Evolutionary conservation across 2,113 vertebrate species (phyloP).

Genomic region (Microcebus tavaratra): DNA sequence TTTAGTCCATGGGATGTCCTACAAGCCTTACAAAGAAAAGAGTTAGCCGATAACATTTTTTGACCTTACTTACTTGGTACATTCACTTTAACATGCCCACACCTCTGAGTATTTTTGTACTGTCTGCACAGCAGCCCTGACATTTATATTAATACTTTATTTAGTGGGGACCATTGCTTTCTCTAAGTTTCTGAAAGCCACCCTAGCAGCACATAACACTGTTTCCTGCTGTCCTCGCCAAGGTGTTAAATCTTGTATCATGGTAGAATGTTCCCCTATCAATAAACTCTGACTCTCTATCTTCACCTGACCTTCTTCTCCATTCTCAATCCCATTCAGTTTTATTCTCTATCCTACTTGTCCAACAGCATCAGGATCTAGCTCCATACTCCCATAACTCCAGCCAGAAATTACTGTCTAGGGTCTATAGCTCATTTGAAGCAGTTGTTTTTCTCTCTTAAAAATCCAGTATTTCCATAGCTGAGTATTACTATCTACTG

Average conservation of each 20-base stretch:
- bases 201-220: not conserved
- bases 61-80: not conserved
- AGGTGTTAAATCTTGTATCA: not conserved
- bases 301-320: not conserved
- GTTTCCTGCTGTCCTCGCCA: not conserved
- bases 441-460: not conserved
- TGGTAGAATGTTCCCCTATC: not conserved
- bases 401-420: not conserved
- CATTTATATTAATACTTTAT: not conserved
- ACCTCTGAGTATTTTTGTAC: not conserved
- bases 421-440: not conserved
- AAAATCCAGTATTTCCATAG: not conserved
- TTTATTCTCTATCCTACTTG: not conserved
- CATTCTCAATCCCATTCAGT: not conserved
- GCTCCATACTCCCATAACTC: not conserved
- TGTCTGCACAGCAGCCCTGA: not conserved
- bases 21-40: not conserved
- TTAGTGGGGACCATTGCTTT: not conserved
- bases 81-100: not conserved
- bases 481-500: not conserved
- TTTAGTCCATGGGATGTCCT: not conserved
- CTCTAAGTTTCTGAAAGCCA: not conserved
- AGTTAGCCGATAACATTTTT: not conserved
- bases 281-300: not conserved
- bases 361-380: not conserved